A percentile compares a stretch with the other conserved stretches of the same genome.
phyloP scores from a whole-genome alignment of 2,113 vertebrate genomes.

The Oceanites oceanicus region DNA sequence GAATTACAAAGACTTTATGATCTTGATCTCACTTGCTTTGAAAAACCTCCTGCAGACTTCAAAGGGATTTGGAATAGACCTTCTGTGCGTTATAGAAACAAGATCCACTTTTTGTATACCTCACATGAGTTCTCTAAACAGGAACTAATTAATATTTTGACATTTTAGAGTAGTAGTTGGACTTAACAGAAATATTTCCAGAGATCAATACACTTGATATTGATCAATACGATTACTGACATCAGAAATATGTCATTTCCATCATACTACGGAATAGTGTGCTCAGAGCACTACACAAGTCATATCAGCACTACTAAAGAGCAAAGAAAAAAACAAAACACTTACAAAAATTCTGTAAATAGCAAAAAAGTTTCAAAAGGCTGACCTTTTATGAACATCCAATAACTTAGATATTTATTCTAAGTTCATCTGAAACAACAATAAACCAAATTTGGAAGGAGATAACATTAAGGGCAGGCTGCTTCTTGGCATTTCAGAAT shows the following conservation, averaged over 20 bases:
- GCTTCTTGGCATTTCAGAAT: not conserved
- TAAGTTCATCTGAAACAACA: not conserved
- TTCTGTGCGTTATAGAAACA: not conserved
- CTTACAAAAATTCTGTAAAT: not conserved
- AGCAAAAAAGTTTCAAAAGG: not conserved
- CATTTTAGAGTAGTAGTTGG: not conserved
- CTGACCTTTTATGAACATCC: not conserved
- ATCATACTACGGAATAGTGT: not conserved
- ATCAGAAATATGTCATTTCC: not conserved
- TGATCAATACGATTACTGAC: not conserved
- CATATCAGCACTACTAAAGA: not conserved
- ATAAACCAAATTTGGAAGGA: not conserved
- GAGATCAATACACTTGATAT: not conserved
- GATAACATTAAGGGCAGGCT: not conserved
- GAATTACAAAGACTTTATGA: not conserved
- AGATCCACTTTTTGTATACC: not conserved
- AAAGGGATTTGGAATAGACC: not conserved
- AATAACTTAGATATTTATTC: not conserved
- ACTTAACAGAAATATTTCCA: slow-evolving; percentile 8
- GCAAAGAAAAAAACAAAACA: not conserved
- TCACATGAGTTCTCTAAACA: not conserved
- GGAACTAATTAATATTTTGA: slow-evolving; percentile 10
- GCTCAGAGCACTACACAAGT: not conserved
- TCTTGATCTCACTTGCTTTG: not conserved
- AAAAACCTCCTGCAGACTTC: not conserved